These are phyloP conservation scores for Eupleurogrammus muticus DNA, from an alignment of 2,797 vertebrate genomes.

Conservation along the genomic window DNA sequence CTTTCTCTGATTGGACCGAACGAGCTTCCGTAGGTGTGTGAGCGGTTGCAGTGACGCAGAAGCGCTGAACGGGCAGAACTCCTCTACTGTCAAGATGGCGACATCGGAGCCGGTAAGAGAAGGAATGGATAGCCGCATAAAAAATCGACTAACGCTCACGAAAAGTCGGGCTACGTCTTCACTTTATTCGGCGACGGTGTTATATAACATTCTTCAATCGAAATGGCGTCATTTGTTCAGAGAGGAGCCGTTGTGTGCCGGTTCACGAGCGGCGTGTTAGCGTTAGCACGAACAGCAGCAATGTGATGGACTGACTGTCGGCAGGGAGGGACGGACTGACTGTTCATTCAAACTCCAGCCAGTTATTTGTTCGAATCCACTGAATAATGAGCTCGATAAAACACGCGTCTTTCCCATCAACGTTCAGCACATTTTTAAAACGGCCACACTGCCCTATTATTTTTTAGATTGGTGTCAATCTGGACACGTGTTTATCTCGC, in stretches of 20 bases:
- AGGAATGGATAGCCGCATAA: conserved; percentile 31
- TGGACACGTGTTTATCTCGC: conserved; percentile 83
- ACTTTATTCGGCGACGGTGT: no score
- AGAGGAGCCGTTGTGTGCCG: neutral
- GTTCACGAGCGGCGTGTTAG: conserved; percentile 48
- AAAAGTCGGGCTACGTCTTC: neutral
- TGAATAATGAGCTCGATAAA: neutral
- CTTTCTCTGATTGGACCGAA: neutral
- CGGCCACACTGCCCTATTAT: neutral
- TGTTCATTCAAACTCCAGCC: conserved; percentile 68
- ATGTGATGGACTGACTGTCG: conserved; percentile 75
- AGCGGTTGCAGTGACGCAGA: conserved; percentile 80
- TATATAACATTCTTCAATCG: neutral
- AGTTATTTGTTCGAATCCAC: conserved; percentile 11
- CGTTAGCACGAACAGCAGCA: conserved; percentile 65
- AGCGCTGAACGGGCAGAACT: conserved; percentile 76
- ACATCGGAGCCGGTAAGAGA: conserved; percentile 90
- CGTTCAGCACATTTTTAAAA: neutral
- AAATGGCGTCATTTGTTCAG: neutral
- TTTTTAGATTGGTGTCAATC: conserved; percentile 18
- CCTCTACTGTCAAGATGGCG: conserved; percentile 87
- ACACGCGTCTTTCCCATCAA: fast-evolving
- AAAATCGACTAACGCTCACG: conserved; percentile 4
- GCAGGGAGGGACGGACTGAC: conserved; percentile 69
- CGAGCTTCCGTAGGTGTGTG: conserved; percentile 67